phyloP scores from a whole-genome alignment of 2,797 vertebrate genomes.

The Halcyon smyrnensis region DNA sequence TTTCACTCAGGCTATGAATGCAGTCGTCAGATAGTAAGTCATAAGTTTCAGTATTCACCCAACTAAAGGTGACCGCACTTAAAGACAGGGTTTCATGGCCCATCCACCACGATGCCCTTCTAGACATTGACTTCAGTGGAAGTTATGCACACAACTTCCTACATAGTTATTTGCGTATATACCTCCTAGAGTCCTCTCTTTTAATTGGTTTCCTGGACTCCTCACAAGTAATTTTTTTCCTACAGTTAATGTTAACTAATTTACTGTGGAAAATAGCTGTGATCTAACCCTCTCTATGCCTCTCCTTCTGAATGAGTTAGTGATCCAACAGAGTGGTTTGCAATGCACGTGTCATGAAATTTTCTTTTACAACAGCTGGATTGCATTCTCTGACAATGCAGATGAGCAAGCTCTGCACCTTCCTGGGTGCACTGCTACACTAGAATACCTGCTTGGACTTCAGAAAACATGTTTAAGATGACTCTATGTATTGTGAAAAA shows the following conservation, averaged over 20 bases:
- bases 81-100: background rate
- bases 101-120: background rate
- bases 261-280: conserved; percentile 62
- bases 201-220: conserved; percentile 52
- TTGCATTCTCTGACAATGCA: background rate
- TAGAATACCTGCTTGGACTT: background rate
- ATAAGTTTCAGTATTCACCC: background rate
- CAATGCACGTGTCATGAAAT: background rate
- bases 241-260: conserved; percentile 45
- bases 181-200: background rate
- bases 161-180: background rate
- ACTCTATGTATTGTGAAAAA: background rate
- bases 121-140: conserved; percentile 15
- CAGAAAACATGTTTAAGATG: background rate
- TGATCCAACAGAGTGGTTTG: conserved; percentile 11
- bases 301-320: conserved; percentile 21
- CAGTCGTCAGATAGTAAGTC: background rate
- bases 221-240: conserved; percentile 66
- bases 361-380: background rate
- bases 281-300: conserved; percentile 49
- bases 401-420: background rate
- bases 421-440: background rate
- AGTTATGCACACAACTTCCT: conserved; percentile 34
- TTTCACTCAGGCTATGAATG: background rate
- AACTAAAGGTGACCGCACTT: background rate